Evolutionary conservation across 2,797 vertebrate genomes (phyloP).

Genomic region (Natrix natrix): DNA sequence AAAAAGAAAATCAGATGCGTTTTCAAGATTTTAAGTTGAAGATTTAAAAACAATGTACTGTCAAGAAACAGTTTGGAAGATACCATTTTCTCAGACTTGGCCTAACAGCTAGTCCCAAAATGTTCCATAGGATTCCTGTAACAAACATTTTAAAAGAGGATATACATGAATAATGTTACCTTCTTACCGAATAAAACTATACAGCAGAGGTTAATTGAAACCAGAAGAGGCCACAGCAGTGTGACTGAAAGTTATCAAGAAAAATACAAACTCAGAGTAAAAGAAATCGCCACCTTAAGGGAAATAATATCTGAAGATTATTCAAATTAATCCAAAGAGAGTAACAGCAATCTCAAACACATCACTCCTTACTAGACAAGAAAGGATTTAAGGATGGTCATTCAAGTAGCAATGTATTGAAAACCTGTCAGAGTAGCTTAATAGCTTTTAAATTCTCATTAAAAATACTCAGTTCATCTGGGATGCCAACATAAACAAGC

Average conservation of each 20-base stretch:
- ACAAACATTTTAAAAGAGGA: not conserved
- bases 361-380: not conserved
- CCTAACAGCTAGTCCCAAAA: not conserved
- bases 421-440: not conserved
- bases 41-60: not conserved
- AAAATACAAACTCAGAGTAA: not conserved
- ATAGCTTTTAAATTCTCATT: not conserved
- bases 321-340: not conserved
- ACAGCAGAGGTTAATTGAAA: not conserved
- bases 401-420: not conserved
- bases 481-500: not conserved
- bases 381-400: not conserved
- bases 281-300: not conserved
- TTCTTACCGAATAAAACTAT: not conserved
- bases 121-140: not conserved
- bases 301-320: not conserved
- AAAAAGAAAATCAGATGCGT: not conserved
- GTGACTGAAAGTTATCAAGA: not conserved
- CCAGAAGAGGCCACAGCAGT: not conserved
- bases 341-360: not conserved
- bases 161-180: not conserved
- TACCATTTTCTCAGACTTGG: not conserved
- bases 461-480: not conserved
- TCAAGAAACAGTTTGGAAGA: not conserved
- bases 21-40: not conserved